These are phyloP conservation scores for Cosmia trapezina DNA, from an alignment of 2,888 invertebrate species.

Conservation along the genomic window DNA sequence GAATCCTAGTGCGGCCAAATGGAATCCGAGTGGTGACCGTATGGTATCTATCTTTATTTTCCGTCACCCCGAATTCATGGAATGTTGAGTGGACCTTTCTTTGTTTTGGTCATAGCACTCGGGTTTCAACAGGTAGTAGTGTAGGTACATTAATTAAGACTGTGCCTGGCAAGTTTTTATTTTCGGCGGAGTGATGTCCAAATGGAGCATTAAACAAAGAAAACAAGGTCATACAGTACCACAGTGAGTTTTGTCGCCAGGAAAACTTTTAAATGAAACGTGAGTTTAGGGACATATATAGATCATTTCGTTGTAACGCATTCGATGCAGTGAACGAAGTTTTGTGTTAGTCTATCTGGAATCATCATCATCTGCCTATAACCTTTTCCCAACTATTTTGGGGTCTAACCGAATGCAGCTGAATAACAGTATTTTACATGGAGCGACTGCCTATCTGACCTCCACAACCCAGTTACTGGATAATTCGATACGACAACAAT, in stretches of 20 bases:
- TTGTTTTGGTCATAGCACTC: conserved; percentile 40
- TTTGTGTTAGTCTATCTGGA: background rate
- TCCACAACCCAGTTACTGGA: no score
- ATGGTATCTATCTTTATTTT: conserved; percentile 49
- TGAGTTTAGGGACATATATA: background rate
- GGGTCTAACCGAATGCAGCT: no score
- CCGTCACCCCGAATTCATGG: conserved; percentile 37
- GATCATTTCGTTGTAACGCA: background rate
- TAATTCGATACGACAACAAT: no score
- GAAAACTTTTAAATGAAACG: background rate
- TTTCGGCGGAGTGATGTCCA: background rate
- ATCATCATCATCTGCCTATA: no score
- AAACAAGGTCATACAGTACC: background rate
- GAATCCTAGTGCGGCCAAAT: conserved; percentile 35
- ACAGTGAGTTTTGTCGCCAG: background rate
- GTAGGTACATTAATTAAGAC: conserved; percentile 24
- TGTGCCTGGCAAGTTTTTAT: background rate
- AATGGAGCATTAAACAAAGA: background rate
- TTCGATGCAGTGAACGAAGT: background rate
- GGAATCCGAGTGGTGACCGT: conserved; percentile 27
- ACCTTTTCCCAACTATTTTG: background rate
- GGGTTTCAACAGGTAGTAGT: conserved; percentile 31
- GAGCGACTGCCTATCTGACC: no score
- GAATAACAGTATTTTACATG: no score
- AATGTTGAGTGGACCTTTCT: conserved; percentile 24